These are phyloP conservation scores for Eupeodes luniger DNA, from an alignment of 2,888 invertebrate genomes.

Conservation along the genomic window DNA sequence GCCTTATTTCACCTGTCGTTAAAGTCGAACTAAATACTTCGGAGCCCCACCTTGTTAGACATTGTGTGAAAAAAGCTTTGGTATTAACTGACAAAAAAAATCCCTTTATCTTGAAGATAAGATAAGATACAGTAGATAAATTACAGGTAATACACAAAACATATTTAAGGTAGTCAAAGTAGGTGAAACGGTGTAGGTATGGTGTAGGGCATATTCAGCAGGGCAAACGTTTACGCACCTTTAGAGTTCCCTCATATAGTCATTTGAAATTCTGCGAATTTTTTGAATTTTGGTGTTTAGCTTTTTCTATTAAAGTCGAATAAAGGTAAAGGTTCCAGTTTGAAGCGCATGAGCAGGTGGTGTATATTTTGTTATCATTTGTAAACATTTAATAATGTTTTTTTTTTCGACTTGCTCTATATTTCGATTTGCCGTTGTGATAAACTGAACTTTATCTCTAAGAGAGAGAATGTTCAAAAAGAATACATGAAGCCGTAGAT, in stretches of 20 bases:
- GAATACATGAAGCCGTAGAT: background rate
- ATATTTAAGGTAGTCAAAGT: background rate
- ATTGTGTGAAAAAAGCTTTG: slow-evolving; percentile 28
- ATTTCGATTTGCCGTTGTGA: background rate
- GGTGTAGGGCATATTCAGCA: background rate
- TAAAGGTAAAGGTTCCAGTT: background rate
- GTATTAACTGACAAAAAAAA: slow-evolving; percentile 13
- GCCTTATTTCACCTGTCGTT: slow-evolving; percentile 58
- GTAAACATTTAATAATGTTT: slow-evolving; percentile 10
- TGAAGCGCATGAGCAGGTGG: background rate
- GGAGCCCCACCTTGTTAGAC: slow-evolving; percentile 31
- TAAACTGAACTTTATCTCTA: background rate
- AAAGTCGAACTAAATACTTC: slow-evolving; percentile 42
- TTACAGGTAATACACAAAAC: background rate
- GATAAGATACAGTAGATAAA: background rate
- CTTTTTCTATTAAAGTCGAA: background rate
- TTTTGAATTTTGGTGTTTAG: background rate
- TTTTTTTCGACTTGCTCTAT: slow-evolving; percentile 4
- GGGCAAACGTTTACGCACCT: slow-evolving; percentile 11
- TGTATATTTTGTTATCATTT: slow-evolving; percentile 2
- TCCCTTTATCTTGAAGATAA: slow-evolving; percentile 19
- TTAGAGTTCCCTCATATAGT: background rate
- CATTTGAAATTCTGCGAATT: slow-evolving; percentile 19
- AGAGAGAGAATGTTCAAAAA: background rate
- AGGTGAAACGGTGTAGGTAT: background rate